These are phyloP conservation scores for Sarcophaga bullata DNA, from an alignment of 1,140 invertebrate genomes.

Conservation along the genomic window DNA sequence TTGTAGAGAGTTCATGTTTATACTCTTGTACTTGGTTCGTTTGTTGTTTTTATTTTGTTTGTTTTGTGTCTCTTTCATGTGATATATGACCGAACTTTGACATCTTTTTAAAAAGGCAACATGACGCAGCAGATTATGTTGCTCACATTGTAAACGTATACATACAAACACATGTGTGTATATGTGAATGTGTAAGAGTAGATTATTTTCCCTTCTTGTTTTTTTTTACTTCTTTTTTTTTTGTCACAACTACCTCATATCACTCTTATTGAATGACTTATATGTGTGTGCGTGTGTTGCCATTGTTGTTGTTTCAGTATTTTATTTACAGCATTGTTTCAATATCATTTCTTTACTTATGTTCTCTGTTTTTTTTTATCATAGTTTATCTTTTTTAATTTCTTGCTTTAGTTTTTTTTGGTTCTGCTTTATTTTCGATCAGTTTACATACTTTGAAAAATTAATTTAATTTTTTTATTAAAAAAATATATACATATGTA, in stretches of 20 bases:
- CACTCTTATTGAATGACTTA: neutral
- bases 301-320: constrained; percentile 16
- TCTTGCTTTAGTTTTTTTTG: neutral
- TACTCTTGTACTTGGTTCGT: constrained; percentile 4
- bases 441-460: constrained; percentile 17
- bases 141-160: neutral
- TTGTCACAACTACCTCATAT: neutral
- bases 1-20: too few relatives aligned
- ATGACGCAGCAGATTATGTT: constrained; percentile 26
- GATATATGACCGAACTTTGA: constrained; percentile 32
- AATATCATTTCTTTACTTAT: neutral
- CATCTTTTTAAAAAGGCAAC: constrained; percentile 32
- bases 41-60: too few relatives aligned
- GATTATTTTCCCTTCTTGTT: neutral
- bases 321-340: constrained; percentile 29
- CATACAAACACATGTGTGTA: too few relatives aligned
- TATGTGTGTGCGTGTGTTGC: neutral
- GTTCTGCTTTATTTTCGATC: neutral
- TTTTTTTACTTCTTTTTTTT: neutral
- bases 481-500: neutral
- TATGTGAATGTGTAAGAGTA: neutral
- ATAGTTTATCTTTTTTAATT: neutral
- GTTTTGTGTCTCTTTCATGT: neutral
- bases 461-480: neutral
- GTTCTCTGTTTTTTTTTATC: neutral